Percentiles rank a stretch among this genome's conserved stretches.
These are phyloP conservation scores for Colletes latitarsis DNA, from an alignment of 1,140 invertebrate species.

Conservation along the genomic window DNA sequence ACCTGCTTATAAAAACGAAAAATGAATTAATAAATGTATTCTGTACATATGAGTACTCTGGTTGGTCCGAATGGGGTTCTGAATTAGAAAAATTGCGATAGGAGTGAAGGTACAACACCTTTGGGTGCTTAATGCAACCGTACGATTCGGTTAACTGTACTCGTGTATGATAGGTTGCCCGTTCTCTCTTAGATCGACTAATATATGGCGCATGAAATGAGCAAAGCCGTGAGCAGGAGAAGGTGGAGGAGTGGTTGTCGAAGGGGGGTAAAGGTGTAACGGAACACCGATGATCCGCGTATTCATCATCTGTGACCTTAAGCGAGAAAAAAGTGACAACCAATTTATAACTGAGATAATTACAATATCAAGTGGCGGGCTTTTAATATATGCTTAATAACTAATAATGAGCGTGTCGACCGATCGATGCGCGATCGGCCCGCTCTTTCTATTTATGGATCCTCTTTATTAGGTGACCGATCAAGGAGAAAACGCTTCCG, in stretches of 20 bases:
- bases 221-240: constrained; percentile 33
- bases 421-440: constrained; percentile 31
- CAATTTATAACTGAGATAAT: constrained; percentile 74
- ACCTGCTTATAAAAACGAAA: too few species aligned
- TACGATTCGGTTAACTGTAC: constrained; percentile 34
- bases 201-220: constrained; percentile 50
- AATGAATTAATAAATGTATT: too few species aligned
- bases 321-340: constrained; percentile 70
- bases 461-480: neutral
- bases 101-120: constrained; percentile 30
- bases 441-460: constrained; percentile 32
- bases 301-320: constrained; percentile 72
- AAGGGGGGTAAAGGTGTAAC: constrained; percentile 68
- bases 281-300: constrained; percentile 65
- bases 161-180: constrained; percentile 44
- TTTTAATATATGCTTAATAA: constrained; percentile 66
- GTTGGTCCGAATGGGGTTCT: too few species aligned
- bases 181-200: constrained; percentile 51
- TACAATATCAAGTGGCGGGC: constrained; percentile 70
- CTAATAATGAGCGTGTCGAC: constrained; percentile 59
- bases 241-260: constrained; percentile 50
- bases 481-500: neutral
- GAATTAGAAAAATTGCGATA: constrained; percentile 8
- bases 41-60: too few species aligned
- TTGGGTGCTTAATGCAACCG: constrained; percentile 38